These are phyloP conservation scores for Apis mellifera DNA, from an alignment of 1,140 invertebrate genomes.

Conservation along the genomic window DNA sequence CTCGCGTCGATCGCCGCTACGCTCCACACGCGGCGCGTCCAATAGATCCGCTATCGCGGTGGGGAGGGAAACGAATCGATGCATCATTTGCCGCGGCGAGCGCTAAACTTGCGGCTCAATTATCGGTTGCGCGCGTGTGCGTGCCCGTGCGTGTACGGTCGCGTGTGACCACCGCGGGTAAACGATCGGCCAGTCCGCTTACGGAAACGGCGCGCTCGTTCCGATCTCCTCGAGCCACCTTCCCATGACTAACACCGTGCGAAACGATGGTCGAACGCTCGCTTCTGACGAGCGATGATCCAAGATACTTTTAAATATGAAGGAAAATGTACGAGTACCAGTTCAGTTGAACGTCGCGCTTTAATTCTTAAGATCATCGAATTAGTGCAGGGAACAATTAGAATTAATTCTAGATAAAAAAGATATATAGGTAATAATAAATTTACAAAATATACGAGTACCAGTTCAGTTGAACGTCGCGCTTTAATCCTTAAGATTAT, in stretches of 20 bases:
- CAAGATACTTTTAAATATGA: too few relatives aligned
- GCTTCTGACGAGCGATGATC: not conserved
- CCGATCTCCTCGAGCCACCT: not conserved
- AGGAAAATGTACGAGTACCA: too few relatives aligned
- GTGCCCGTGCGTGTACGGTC: not conserved
- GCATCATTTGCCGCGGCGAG: constrained; percentile 70
- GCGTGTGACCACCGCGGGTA: not conserved
- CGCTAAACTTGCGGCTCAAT: constrained; percentile 70
- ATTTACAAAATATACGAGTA: too few relatives aligned
- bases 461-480: too few relatives aligned
- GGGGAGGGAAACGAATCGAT: constrained; percentile 71
- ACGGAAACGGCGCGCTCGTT: constrained; percentile 8
- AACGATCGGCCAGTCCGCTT: constrained; percentile 24
- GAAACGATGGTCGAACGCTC: not conserved
- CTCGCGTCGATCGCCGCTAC: constrained; percentile 9
- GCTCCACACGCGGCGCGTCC: constrained; percentile 48
- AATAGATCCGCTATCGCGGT: constrained; percentile 70
- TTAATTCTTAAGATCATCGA: too few relatives aligned
- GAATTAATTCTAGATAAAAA: too few relatives aligned
- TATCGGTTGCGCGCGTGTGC: constrained; percentile 53
- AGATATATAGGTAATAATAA: too few relatives aligned
- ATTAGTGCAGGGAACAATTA: too few relatives aligned
- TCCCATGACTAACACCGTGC: constrained; percentile 21
- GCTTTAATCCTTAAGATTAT: too few relatives aligned
- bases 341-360: too few relatives aligned